Conservation (phyloP, 1,140 invertebrate species). For the Lordiphosa mommai region DNA sequence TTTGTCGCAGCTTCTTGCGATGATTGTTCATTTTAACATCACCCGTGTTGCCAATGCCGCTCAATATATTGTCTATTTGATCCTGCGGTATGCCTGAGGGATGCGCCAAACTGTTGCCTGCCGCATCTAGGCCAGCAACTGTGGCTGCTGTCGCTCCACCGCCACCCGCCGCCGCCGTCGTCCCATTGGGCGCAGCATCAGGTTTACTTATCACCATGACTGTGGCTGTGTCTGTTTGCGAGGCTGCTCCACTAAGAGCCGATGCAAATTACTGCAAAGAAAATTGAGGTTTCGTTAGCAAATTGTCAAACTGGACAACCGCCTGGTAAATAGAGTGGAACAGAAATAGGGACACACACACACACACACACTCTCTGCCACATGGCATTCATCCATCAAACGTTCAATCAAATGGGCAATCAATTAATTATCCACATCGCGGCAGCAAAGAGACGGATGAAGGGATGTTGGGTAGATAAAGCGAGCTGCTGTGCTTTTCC, state of each 20-base stretch:
- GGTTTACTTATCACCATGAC: slow-evolving; percentile 86
- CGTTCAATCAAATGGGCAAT: slow-evolving; percentile 64
- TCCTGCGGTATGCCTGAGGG: slow-evolving; percentile 77
- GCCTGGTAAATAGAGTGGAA: not conserved
- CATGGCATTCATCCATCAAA: slow-evolving; percentile 50
- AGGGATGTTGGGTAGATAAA: not conserved
- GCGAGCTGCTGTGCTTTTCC: slow-evolving; percentile 6
- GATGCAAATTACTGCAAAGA: slow-evolving; percentile 58
- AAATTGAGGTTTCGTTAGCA: slow-evolving; percentile 22
- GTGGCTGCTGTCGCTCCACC: slow-evolving; percentile 16
- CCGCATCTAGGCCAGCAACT: slow-evolving; percentile 31
- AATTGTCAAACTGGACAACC: slow-evolving; percentile 12
- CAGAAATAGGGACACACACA: slow-evolving; percentile 2
- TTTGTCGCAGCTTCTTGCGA: slow-evolving; percentile 88
- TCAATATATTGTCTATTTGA: slow-evolving; percentile 88
- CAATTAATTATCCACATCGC: slow-evolving; percentile 60
- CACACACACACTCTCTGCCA: slow-evolving; percentile 4
- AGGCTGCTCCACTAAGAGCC: slow-evolving; percentile 35
- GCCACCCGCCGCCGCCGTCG: slow-evolving; percentile 3
- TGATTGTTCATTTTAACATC: slow-evolving; percentile 89
- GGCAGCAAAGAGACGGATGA: slow-evolving; percentile 7
- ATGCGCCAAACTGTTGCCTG: slow-evolving; percentile 58
- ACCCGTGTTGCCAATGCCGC: slow-evolving; percentile 88
- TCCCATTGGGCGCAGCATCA: slow-evolving; percentile 61
- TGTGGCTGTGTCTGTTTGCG: slow-evolving; percentile 32